Evolutionary conservation across 2,888 invertebrate species (phyloP), one percentile per base, ranked within the genome.

Genomic region (Cephalotes varians): DNA sequence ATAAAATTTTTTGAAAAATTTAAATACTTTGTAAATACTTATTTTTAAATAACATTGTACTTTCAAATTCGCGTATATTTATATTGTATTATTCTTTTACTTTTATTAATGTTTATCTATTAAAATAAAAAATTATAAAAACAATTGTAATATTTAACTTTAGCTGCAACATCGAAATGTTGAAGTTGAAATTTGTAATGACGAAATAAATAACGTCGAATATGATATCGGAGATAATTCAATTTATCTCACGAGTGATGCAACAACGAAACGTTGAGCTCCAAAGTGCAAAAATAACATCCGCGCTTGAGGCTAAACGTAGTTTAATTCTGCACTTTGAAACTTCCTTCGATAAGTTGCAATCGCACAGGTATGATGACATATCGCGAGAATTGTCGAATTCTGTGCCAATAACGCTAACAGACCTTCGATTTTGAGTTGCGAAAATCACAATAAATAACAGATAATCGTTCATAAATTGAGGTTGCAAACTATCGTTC

Each of bases 291-390:
- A 80, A 77, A 83, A 49, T 81, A 64, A 79, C 5, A 82, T 77
- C 44, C 72, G 34, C 21, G 7, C 34, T 40, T 37, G 58, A 44
- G 47, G 31, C 47, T 28, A 25, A 64, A 82, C 21, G 64, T 18
- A 60, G 31, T 81, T 83, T 54, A 62, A 56, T 85, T 69, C 80
- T 85, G 85, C 82, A 85, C 85, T 86, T 89, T 86, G 83, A 65
- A 83, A 81, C 69, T 56, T 28, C 64, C 31, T 15, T 18, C 37
- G 85, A 79, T 85, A 79, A 84, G 58, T 71, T 44, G 58, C 49
- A 51, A 84, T 81, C 76, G 72, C 31, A 12, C 67, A 81, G 83
- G 54, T 83, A 62, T 25, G 58, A 80, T 21, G 49, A 74, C 51
- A 58, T 76, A n/a, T 34, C 40, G 49, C 28, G 28, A 49, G 4